These are phyloP conservation scores for Sicus ferrugineus DNA, from an alignment of 2,888 invertebrate genomes.

Conservation along the genomic window DNA sequence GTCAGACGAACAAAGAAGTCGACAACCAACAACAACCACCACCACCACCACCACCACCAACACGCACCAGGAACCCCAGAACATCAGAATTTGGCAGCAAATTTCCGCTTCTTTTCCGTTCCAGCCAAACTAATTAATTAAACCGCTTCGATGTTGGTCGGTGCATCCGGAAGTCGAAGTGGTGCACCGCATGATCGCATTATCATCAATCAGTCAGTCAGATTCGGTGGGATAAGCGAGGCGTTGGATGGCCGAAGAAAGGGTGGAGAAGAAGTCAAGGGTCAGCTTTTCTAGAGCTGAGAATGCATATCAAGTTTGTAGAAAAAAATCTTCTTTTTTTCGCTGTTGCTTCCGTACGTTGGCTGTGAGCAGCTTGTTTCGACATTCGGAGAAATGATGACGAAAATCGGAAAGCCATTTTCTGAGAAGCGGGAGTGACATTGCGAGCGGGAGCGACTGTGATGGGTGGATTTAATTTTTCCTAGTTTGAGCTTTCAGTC, in stretches of 20 bases:
- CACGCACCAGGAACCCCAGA: too few relatives aligned
- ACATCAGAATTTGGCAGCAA: too few relatives aligned
- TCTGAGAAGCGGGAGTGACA: too few relatives aligned
- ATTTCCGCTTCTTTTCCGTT: too few relatives aligned
- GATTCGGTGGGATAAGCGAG: not conserved
- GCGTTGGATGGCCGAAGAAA: not conserved
- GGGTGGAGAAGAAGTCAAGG: not conserved
- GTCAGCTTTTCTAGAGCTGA: too few relatives aligned
- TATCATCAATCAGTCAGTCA: conserved; percentile 17
- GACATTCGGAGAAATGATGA: not conserved
- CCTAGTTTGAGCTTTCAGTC: too few relatives aligned
- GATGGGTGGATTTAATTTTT: too few relatives aligned
- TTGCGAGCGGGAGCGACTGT: too few relatives aligned
- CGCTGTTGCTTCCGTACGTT: not conserved
- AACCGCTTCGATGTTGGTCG: not conserved
- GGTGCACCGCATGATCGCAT: not conserved
- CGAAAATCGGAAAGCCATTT: not conserved
- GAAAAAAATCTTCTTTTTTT: not conserved
- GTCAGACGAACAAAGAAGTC: not conserved
- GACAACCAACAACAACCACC: too few relatives aligned
- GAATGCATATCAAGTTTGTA: too few relatives aligned
- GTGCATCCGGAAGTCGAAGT: not conserved
- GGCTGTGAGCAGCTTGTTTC: not conserved
- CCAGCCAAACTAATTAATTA: conserved; percentile 28
- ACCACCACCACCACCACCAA: too few relatives aligned